These are phyloP conservation scores for Diloba caeruleocephala DNA, from an alignment of 2,888 invertebrate species.

Conservation along the genomic window DNA sequence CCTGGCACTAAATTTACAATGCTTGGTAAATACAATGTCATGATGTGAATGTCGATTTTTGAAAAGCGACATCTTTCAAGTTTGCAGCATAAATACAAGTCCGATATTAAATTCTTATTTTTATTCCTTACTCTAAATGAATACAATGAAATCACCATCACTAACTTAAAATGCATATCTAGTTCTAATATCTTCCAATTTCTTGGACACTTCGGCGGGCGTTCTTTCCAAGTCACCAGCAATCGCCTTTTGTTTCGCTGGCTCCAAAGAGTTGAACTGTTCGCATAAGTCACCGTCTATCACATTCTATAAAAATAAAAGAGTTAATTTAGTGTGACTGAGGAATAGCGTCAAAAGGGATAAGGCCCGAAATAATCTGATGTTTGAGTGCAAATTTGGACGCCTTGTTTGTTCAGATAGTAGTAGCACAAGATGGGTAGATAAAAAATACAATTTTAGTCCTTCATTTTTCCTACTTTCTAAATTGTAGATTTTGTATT, in stretches of 20 bases:
- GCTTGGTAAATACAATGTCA: no score
- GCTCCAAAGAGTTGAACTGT: conserved; percentile 98
- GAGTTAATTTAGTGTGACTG: not conserved
- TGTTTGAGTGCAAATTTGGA: no score
- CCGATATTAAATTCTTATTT: conserved; percentile 27
- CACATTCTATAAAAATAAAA: conserved; percentile 93
- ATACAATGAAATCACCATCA: conserved; percentile 42
- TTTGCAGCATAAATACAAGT: conserved; percentile 15
- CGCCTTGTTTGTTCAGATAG: no score
- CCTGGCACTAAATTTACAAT: no score
- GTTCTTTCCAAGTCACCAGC: conserved; percentile 98
- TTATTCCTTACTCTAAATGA: conserved; percentile 54
- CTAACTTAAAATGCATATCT: conserved; percentile 97
- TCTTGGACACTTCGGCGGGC: conserved; percentile 99
- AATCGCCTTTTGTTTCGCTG: conserved; percentile 97
- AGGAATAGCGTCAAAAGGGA: no score
- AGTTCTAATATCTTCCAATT: conserved; percentile 99
- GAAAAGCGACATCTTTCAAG: no score
- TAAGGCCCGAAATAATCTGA: no score
- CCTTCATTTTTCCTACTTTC: no score
- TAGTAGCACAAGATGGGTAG: no score
- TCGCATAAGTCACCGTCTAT: conserved; percentile 99
- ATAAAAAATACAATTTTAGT: no score
- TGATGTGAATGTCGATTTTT: no score
- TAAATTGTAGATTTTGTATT: not conserved